Conservation (phyloP, 1,140 invertebrate species). For the Phenacoccus solenopsis region DNA sequence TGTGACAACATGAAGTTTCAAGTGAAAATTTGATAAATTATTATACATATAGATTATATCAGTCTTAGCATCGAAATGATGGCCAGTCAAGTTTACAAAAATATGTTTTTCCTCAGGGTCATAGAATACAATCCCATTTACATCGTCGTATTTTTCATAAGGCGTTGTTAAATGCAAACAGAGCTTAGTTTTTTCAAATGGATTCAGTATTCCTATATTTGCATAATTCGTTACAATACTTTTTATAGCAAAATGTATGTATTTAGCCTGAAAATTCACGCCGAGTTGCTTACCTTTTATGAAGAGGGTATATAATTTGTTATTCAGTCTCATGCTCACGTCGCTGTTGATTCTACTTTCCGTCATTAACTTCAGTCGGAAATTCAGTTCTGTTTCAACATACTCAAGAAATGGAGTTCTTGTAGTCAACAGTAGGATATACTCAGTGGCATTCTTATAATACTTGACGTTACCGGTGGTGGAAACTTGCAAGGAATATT, state of each 20-base stretch:
- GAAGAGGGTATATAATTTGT: neutral
- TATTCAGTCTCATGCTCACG: neutral
- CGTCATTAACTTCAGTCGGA: neutral
- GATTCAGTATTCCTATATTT: constrained; percentile 45
- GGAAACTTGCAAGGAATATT: neutral
- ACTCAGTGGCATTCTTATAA: neutral
- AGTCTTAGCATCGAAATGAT: constrained; percentile 48
- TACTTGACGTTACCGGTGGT: neutral
- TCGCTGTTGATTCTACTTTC: neutral
- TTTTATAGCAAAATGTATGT: too few relatives aligned
- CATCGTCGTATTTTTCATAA: constrained; percentile 45
- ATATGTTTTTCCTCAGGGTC: constrained; percentile 52
- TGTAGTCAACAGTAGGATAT: neutral
- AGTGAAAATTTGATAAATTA: constrained; percentile 48
- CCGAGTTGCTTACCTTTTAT: neutral
- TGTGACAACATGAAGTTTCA: constrained; percentile 54
- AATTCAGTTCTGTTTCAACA: neutral
- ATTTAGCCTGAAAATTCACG: neutral
- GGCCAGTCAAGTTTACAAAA: constrained; percentile 51
- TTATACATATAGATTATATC: constrained; percentile 46
- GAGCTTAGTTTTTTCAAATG: constrained; percentile 50
- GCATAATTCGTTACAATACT: too few relatives aligned
- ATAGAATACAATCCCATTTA: constrained; percentile 53
- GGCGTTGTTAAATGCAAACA: constrained; percentile 58
- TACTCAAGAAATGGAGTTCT: neutral